Conservation (phyloP, 2,888 invertebrate genomes). For the Caenorhabditis japonica region DNA sequence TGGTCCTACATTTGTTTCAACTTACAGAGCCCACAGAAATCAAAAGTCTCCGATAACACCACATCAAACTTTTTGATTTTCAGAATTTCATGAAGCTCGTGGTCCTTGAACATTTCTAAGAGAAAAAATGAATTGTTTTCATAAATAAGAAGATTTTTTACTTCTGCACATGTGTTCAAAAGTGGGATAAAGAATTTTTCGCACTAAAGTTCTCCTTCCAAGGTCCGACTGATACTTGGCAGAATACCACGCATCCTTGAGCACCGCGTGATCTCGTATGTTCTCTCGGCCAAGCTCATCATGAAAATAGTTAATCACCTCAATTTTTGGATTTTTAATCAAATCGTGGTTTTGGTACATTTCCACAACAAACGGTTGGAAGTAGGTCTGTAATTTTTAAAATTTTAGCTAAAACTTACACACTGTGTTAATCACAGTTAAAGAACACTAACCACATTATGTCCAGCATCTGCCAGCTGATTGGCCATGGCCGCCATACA, state of each 20-base stretch:
- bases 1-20: background rate
- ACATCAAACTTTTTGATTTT: slow-evolving; percentile 42
- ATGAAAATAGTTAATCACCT: slow-evolving; percentile 30
- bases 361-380: slow-evolving; percentile 46
- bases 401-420: too few relatives aligned
- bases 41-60: slow-evolving; percentile 43
- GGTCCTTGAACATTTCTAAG: slow-evolving; percentile 30
- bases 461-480: slow-evolving; percentile 47
- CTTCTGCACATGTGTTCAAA: slow-evolving; percentile 44
- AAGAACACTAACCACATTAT: slow-evolving; percentile 41
- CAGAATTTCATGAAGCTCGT: slow-evolving; percentile 20
- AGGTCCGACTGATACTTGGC: slow-evolving; percentile 22
- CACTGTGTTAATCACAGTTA: too few relatives aligned
- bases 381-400: slow-evolving; percentile 15
- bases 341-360: slow-evolving; percentile 24
- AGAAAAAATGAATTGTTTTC: background rate
- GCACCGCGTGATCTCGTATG: slow-evolving; percentile 7
- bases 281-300: slow-evolving; percentile 29
- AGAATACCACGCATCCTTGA: slow-evolving; percentile 31
- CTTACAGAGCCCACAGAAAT: slow-evolving; percentile 50
- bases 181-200: slow-evolving; percentile 7
- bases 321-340: slow-evolving; percentile 17
- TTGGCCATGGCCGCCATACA: slow-evolving; percentile 49
- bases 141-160: background rate
- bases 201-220: slow-evolving; percentile 15